A percentile compares a stretch with the other conserved stretches of the same genome.
phyloP scores from a whole-genome alignment of 2,797 vertebrate species.

The Liasis olivaceus region DNA sequence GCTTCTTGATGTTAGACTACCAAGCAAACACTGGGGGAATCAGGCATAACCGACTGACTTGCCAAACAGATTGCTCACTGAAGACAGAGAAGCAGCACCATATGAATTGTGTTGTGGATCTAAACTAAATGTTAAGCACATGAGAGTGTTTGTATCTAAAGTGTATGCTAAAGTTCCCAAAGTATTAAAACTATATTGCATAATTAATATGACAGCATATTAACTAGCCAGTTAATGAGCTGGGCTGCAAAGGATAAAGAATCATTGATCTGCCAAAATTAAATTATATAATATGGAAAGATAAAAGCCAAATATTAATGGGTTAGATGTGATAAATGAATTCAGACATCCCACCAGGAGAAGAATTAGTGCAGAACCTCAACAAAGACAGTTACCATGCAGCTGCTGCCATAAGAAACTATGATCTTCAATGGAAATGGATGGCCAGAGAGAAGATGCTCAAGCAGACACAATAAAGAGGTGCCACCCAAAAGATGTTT shows the following conservation, averaged over 20 bases:
- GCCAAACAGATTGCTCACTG: neutral
- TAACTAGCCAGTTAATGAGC: neutral
- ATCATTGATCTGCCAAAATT: neutral
- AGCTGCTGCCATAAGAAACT: neutral
- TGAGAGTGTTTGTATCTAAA: neutral
- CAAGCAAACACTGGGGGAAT: neutral
- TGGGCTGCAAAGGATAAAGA: neutral
- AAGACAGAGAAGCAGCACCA: neutral
- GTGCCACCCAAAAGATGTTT: neutral
- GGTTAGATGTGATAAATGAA: neutral
- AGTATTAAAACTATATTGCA: neutral
- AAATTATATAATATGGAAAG: neutral
- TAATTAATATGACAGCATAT: neutral
- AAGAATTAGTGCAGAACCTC: neutral
- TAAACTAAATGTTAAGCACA: neutral
- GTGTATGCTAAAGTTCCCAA: neutral
- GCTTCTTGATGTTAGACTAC: neutral
- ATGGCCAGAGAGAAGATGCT: neutral
- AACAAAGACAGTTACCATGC: neutral
- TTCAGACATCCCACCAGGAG: neutral
- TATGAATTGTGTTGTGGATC: neutral
- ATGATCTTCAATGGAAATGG: neutral
- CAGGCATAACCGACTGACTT: neutral
- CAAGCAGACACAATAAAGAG: neutral
- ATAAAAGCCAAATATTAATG: neutral